phyloP scores from a whole-genome alignment of 2,888 invertebrate species.

The Cheilosia grossa region DNA sequence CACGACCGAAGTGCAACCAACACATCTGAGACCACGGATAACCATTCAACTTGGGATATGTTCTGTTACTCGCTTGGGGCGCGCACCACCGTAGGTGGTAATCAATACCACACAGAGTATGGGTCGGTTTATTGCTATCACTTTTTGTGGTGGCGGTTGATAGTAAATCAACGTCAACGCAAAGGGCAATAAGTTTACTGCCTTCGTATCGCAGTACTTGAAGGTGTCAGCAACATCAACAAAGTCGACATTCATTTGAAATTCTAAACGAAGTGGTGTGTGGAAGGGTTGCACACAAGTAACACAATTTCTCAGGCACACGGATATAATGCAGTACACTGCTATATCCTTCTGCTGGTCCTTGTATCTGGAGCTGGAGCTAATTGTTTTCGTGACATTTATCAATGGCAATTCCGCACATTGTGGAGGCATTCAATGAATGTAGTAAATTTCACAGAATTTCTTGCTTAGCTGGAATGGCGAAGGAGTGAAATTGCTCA shows the following conservation, averaged over 20 bases:
- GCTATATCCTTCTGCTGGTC: conserved; percentile 23
- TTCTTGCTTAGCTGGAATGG: conserved; percentile 7
- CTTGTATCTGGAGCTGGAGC: conserved; percentile 32
- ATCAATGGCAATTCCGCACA: conserved; percentile 43
- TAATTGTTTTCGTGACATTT: conserved; percentile 66
- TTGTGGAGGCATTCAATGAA: conserved; percentile 43
- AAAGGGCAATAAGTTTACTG: conserved; percentile 53
- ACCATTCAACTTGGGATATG: conserved; percentile 47
- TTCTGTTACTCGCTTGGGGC: background rate
- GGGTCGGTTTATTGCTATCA: conserved; percentile 49
- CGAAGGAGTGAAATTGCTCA: background rate
- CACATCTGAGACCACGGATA: conserved; percentile 10
- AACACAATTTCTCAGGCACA: background rate
- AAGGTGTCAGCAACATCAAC: conserved; percentile 64
- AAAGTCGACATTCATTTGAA: conserved; percentile 51
- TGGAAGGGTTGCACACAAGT: conserved; percentile 7
- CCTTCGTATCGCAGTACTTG: conserved; percentile 9
- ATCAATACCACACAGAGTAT: conserved; percentile 46
- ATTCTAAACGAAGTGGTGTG: conserved; percentile 17
- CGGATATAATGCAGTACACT: background rate
- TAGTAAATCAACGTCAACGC: conserved; percentile 69
- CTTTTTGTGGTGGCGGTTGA: conserved; percentile 19
- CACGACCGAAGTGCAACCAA: conserved; percentile 17
- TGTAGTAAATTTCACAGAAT: conserved; percentile 31
- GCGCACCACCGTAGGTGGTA: conserved; percentile 41